Base-by-base conservation (phyloP, 2,888 invertebrate genomes). In the Drosophila infuscata region DNA sequence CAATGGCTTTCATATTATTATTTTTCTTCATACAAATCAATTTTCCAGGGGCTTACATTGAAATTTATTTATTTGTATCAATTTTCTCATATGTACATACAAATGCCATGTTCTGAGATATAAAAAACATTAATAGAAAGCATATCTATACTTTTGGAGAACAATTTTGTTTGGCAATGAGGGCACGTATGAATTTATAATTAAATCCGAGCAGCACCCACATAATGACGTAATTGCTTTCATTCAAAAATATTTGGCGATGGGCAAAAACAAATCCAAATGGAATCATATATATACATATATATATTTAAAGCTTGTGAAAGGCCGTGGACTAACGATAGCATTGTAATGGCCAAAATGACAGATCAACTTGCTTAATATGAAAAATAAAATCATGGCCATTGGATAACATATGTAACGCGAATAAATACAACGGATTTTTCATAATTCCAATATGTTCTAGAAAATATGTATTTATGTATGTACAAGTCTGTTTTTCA, bases 381-480 rank as follows among this genome's bases (percentile, higher is more conserved):
- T 76, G 75, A 87, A 73, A 75, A 70, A 64, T 53, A 17, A 70
- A 82, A 80, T 78, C 85, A 86, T 76, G 88, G 86, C 68, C 83
- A 68, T 53, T 69, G 51, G 43, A 49, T 17, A 70, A 78, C 70
- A 80, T 52, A 67, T 80, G 71, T 70, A 71, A 69, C 52, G 43
- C 43, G 25, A 76, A 74, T 70, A 67, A 73, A 88, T 67, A 74
- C 68, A 79, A 60, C 67, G 71, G 73, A 77, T 64, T 89, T 83
- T 87, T 89, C 78, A 89, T 90, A 90, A 79, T 81, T 89, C 71
- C 36, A 69, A 74, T 73, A 76, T 70, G 69, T 67, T 83, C 46
- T 66, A 35, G 56, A 70, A 74, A 43, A 60, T 9, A 25, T 43
- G 20, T 33, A 49, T 35, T 35, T 15, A 54, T 38, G 30, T 56